A percentile compares a stretch with the other conserved stretches of the same genome.
These are phyloP conservation scores for Agrotis ipsilon DNA, from an alignment of 2,888 invertebrate genomes.

Conservation along the genomic window DNA sequence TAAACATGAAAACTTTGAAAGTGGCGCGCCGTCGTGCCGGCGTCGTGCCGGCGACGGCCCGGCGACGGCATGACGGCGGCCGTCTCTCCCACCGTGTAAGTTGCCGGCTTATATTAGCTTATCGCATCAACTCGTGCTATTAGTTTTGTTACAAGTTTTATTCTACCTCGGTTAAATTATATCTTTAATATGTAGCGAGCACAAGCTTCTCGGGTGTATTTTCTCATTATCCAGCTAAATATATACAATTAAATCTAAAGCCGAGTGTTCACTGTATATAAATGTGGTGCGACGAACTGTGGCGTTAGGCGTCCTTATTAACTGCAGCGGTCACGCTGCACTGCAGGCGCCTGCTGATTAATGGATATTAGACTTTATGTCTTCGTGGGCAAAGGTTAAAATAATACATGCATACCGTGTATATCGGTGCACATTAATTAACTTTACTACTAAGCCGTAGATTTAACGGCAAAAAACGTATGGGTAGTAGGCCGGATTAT, in stretches of 20 bases:
- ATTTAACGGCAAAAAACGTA: conserved; percentile 32
- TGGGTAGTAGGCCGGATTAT: conserved; percentile 6
- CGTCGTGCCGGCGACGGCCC: conserved; percentile 41
- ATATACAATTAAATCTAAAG: conserved; percentile 62
- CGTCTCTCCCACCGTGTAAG: conserved; percentile 62
- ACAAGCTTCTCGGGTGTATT: conserved; percentile 39
- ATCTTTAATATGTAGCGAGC: conserved; percentile 49
- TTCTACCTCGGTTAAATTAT: conserved; percentile 56
- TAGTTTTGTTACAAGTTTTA: conserved; percentile 65
- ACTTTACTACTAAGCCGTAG: conserved; percentile 36
- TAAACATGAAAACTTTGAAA: conserved; percentile 86
- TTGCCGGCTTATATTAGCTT: conserved; percentile 67
- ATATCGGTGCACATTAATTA: conserved; percentile 45
- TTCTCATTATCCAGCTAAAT: conserved; percentile 60
- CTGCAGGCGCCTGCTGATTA: conserved; percentile 61
- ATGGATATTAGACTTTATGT: conserved; percentile 59
- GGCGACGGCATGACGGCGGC: conserved; percentile 55
- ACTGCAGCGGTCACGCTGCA: conserved; percentile 66
- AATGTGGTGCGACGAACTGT: conserved; percentile 65
- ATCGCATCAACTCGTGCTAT: conserved; percentile 63
- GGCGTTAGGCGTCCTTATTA: conserved; percentile 65
- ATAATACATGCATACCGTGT: conserved; percentile 13
- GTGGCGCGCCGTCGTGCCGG: conserved; percentile 73
- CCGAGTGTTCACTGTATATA: conserved; percentile 50
- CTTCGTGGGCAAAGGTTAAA: conserved; percentile 38